Evolutionary conservation across 30 jellyfish, hydroid and myxozoan genomes (phyloP).

Genomic region (Hydractinia symbiolongicarpus): DNA sequence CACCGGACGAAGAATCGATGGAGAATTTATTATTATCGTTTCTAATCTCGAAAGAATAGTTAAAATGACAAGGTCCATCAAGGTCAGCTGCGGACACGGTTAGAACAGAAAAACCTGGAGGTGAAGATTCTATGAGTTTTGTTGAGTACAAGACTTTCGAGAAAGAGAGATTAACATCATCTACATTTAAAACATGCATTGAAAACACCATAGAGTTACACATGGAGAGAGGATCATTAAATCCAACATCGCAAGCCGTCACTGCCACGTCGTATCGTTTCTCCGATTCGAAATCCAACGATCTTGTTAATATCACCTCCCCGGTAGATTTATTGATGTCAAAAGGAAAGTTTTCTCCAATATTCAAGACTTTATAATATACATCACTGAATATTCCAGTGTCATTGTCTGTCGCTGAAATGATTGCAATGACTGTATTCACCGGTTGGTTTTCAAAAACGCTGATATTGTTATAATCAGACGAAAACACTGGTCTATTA

Average conservation of each 20-base stretch:
- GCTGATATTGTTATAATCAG: background rate
- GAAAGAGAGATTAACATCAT: slow-evolving; percentile 9
- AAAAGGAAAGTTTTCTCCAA: slow-evolving; percentile 10
- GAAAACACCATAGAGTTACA: background rate
- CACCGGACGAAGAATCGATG: background rate
- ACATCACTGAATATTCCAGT: background rate
- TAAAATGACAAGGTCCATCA: slow-evolving; percentile 9
- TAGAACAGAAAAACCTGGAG: background rate
- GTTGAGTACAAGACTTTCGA: background rate
- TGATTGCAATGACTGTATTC: background rate
- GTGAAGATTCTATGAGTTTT: background rate
- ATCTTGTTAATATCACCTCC: background rate
- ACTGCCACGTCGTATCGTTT: background rate
- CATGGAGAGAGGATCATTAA: background rate
- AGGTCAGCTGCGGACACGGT: background rate
- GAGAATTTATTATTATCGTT: background rate
- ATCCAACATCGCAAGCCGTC: background rate
- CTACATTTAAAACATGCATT: background rate
- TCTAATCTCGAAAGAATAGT: background rate
- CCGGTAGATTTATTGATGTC: background rate
- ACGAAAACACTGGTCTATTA: slow-evolving; percentile 1
- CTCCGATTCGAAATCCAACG: background rate
- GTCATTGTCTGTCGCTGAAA: background rate
- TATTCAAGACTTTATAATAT: background rate
- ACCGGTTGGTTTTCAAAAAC: background rate